Conservation (phyloP, 2,888 invertebrate genomes). For the Gastracanthus pulcherrimus region DNA sequence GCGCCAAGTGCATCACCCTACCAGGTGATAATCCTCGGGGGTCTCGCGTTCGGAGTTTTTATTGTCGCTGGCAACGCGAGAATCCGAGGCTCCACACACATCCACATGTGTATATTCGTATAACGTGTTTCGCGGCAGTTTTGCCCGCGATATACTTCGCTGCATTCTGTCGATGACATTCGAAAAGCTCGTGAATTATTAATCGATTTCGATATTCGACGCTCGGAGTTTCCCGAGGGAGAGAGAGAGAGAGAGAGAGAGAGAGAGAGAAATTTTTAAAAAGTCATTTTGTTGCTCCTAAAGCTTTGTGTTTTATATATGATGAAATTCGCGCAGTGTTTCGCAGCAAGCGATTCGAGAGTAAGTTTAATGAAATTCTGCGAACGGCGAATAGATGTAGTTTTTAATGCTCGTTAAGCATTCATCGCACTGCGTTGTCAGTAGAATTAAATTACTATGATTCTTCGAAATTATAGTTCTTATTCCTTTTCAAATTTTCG, state of each 20-base stretch:
- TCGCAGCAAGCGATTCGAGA: no score
- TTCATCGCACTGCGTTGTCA: not conserved
- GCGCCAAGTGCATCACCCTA: constrained; percentile 2
- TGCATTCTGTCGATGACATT: not conserved
- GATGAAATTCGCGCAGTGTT: no score
- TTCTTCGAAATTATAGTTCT: no score
- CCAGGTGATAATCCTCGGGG: constrained; percentile 19
- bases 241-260: no score
- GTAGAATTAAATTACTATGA: not conserved
- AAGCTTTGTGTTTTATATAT: not conserved
- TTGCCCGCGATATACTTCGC: not conserved
- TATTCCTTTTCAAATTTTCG: no score
- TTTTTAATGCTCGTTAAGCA: not conserved
- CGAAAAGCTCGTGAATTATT: constrained; percentile 31
- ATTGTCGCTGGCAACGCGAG: constrained; percentile 5
- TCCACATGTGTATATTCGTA: no score
- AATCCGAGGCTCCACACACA: no score
- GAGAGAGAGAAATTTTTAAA: no score
- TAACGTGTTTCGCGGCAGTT: constrained; percentile 18
- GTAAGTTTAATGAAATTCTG: not conserved
- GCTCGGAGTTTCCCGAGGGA: not conserved
- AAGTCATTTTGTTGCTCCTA: not conserved
- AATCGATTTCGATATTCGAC: not conserved
- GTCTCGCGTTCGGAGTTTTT: constrained; percentile 7
- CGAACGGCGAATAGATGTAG: not conserved